Evolutionary conservation across 2,797 vertebrate species (phyloP), one percentile per base, ranked within the genome.

Genomic region (Enteromius trimaculatus): DNA sequence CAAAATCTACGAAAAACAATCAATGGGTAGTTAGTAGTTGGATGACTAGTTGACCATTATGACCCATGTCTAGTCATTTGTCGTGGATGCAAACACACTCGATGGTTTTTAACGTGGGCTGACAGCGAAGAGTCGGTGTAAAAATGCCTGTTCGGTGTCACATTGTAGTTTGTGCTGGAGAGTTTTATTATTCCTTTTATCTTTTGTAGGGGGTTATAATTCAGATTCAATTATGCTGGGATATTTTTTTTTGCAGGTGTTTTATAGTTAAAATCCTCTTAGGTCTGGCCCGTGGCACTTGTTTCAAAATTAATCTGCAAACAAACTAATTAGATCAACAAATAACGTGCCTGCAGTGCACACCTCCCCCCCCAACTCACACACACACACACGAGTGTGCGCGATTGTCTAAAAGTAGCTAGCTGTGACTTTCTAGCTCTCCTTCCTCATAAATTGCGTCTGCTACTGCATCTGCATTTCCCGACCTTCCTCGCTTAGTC

Each of bases 391-490:
- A 78, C 42, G 49, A 31, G 42, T 16, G 19, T 42, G 34, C 0
- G 42, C 11, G 23, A 58, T 60, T 62, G 69, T 86, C 87, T 84
- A 62, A 83, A 77, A 77, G 65, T 58, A 60, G 74, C 51, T 77
- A 6, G 74, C 81, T 69, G 39, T 83, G 81, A 77, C 74, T 83
- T 77, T 83, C 71, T 77, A 26, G 19, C 81, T 64, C 21, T 82
- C 31, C 64, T 47, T 86, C 78, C 19, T 88, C 87, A 86, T 90
- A 90, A 91, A 92, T 90, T 83, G 81, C 69, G 80, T 88, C 60
- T 64, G 60, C 60, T 64, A 71, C 85, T 77, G 75, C 83, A 53
- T 84, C 68, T 81, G 65, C 82, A 71, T 79, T 17, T 66, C 26
- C 26, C 44, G 60, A 65, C 44, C 51, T 71, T 66, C 68, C 77